Evolutionary conservation across 2,888 invertebrate genomes (phyloP), one percentile per base, ranked within the genome.

Genomic region (Morpho deidamia): DNA sequence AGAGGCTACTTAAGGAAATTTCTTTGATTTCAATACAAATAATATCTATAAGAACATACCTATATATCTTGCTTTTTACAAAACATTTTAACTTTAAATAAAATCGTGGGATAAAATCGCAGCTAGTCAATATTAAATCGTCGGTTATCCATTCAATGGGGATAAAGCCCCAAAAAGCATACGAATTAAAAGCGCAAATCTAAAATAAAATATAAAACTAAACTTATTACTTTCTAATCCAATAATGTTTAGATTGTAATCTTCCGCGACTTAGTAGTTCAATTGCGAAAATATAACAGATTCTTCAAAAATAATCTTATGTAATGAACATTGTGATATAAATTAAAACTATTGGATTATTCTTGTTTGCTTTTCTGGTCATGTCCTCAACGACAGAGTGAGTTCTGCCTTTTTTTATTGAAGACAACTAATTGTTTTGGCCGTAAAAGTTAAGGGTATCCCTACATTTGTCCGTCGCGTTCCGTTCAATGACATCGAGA

Each of bases 401-500:
- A 48, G 39, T 33, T 48, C 40, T 33, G 33, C 40, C 33, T 41
- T 40, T 48, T 32, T 32, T 9, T 10, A n/a, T 32, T 11, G 38
- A 46, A 23, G 23, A 39, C 32, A 48, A 40, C 47, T 34, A 48
- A 34, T 48, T 48, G 11, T 48, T 48, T 48, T 51, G n/a, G 40
- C 32, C 39, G 44, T 55, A 46, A 39, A 39, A 8, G 11, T 46
- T 46, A 39, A 46, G 46, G 46, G 46, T 46, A 38, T 46, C 32
- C 46, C 38, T 14, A 39, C 23, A 46, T 46, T 45, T 46, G 38
- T 46, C 38, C 38, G 38, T 11, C 8, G n/a, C 38, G 46, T 46
- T 46, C 46, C 23, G 11, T 46, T 23, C 38, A 11, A 38, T 46
- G 35, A 38, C 32, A 38, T 23, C 7, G 46, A 7, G 46, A 46